Evolutionary conservation across 2,797 vertebrate genomes (phyloP), one percentile per base, ranked within the genome.

Genomic region (Spinibarbus caldwelli): DNA sequence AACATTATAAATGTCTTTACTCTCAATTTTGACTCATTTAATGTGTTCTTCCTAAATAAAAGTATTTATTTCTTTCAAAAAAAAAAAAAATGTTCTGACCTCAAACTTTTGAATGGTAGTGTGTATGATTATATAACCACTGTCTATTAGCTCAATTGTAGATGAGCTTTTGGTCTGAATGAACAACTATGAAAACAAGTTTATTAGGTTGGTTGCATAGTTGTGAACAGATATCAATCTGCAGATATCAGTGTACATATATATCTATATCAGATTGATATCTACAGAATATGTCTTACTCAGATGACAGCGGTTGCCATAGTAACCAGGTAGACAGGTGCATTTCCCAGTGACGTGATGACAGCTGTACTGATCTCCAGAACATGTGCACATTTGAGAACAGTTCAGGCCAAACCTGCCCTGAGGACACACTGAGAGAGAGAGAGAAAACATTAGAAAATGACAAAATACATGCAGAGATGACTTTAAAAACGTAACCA

Each of bases 361-460:
- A 91, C 97, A 97, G 67, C 94, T 93, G 88, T 96, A 92, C 38
- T 95, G 96, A 88, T 93, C 89, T 0, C 93, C 92, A 62, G 94
- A 92, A 87, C 96, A 96, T 57, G 91, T 95, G 88, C 97, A 97
- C 70, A 92, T 88, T 88, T 92, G 94, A 75, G 94, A 96, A 93
- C 95, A 97, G 93, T 95, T 94, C 85, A 91, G 93, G n/a, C 96
- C 95, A 0, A 96, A 96, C 17, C 88, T 94, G 88, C 96, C 96
- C 4, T 87, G 89, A 83, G 94, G 94, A 93, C 97, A 98, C 87
- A 88, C 96, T 96, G n/a, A 78, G 92, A 77, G 41, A 34, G n/a
- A n/a, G 31, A 38, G 83, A 1, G 68, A 88, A 15, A 86, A 49
- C 86, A 66, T 0, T 21, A 83, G 6, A 87, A 59, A 78, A 1